A percentile compares a stretch with the other conserved stretches of the same genome.
These are phyloP conservation scores for Torymus texanus DNA, from an alignment of 2,888 invertebrate species.

Conservation along the genomic window DNA sequence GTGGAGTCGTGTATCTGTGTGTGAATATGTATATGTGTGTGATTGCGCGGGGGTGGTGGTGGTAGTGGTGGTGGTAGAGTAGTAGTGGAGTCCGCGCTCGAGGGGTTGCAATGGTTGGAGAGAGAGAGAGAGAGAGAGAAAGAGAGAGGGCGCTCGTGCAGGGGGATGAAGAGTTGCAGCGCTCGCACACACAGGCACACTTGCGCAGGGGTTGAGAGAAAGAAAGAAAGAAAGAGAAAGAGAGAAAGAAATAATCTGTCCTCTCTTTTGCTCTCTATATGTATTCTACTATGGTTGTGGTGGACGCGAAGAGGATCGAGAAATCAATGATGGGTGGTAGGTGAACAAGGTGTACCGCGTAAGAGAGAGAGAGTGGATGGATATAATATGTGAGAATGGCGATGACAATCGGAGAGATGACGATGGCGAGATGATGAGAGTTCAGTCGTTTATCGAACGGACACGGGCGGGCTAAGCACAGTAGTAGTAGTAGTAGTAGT, in stretches of 20 bases:
- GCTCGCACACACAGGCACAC: not conserved
- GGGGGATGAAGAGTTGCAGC: conserved; percentile 9
- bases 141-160: conserved; percentile 48
- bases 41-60: too few species aligned
- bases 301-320: too few species aligned
- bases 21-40: not conserved
- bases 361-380: too few species aligned
- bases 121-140: not conserved
- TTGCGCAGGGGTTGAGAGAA: conserved; percentile 4
- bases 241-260: not conserved
- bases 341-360: too few species aligned
- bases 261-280: too few species aligned
- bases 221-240: not conserved
- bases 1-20: not conserved
- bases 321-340: too few species aligned
- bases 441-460: not conserved
- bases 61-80: too few species aligned
- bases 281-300: too few species aligned
- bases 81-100: not conserved
- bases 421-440: not conserved
- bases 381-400: too few species aligned
- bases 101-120: conserved; percentile 31
- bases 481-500: not conserved
- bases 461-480: not conserved
- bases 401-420: not conserved